These are phyloP conservation scores for Brachionus manjavacas DNA, from an alignment of 1,140 invertebrate genomes.

Conservation along the genomic window DNA sequence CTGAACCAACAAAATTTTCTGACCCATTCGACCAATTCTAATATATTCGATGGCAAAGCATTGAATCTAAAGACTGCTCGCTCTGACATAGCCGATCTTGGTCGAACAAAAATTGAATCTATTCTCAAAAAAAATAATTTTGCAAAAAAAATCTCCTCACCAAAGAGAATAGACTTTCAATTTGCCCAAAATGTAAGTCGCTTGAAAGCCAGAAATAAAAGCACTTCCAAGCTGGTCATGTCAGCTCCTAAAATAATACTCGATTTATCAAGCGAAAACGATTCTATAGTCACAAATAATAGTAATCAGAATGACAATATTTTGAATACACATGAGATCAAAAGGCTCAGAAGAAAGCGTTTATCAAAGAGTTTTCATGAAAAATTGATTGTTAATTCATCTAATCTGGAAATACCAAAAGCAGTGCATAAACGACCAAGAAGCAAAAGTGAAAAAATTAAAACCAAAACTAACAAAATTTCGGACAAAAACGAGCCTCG, in stretches of 20 bases:
- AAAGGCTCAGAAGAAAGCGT: neutral
- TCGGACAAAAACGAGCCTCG: neutral
- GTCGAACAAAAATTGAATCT: neutral
- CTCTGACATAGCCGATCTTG: neutral
- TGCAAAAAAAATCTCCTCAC: neutral
- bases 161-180: neutral
- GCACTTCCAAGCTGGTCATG: too few relatives aligned
- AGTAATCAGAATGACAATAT: neutral
- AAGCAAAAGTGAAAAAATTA: slow-evolving; percentile 1
- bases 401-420: neutral
- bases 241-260: neutral
- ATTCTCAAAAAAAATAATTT: slow-evolving; percentile 11
- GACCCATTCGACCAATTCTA: neutral
- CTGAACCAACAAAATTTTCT: neutral
- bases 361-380: slow-evolving; percentile 16
- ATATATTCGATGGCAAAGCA: neutral
- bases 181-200: neutral
- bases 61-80: neutral
- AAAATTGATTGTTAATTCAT: neutral
- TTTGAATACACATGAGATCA: neutral
- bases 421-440: neutral
- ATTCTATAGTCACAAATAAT: slow-evolving; percentile 33
- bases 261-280: neutral
- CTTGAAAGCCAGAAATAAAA: neutral
- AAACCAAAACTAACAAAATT: slow-evolving; percentile 15